Evolutionary conservation across 2,888 invertebrate genomes (phyloP).

Genomic region (Ophion ellenae): DNA sequence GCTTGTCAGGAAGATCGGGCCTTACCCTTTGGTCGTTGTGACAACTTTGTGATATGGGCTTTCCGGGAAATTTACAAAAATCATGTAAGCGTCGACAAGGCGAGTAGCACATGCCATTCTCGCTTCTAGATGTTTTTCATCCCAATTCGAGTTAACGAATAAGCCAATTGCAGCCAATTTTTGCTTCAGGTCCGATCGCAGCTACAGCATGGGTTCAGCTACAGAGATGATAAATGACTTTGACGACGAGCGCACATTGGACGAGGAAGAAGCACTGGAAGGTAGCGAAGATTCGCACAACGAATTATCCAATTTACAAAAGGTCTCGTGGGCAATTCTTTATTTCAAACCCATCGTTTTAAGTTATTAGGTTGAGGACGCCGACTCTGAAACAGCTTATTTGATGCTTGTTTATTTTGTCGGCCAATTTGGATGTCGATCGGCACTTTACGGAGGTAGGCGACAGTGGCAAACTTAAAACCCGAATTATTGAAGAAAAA

Average conservation of each 20-base stretch:
- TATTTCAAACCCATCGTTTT: conserved; percentile 32
- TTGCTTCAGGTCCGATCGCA: conserved; percentile 82
- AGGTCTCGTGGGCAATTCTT: conserved; percentile 83
- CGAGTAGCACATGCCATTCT: not conserved
- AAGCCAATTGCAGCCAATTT: not conserved
- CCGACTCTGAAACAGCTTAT: not conserved
- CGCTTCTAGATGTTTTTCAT: not conserved
- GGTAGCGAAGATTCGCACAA: conserved; percentile 95
- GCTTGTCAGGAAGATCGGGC: conserved; percentile 1
- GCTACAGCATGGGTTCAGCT: conserved; percentile 93
- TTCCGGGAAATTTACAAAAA: conserved; percentile 41
- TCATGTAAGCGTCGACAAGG: conserved; percentile 56
- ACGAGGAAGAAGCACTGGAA: conserved; percentile 98
- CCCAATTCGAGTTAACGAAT: not conserved
- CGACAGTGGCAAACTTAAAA: too few relatives aligned
- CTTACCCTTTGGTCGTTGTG: conserved; percentile 20
- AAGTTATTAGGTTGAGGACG: conserved; percentile 8
- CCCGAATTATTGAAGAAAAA: too few relatives aligned
- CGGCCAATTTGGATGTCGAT: not conserved
- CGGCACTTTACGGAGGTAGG: not conserved
- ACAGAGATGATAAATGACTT: conserved; percentile 99
- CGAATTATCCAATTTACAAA: conserved; percentile 94
- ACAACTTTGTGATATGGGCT: conserved; percentile 56
- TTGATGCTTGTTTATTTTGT: not conserved
- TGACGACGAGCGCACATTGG: conserved; percentile 98